Evolutionary conservation across 2,888 invertebrate genomes (phyloP).

Genomic region (Ptychoptera albimana): DNA sequence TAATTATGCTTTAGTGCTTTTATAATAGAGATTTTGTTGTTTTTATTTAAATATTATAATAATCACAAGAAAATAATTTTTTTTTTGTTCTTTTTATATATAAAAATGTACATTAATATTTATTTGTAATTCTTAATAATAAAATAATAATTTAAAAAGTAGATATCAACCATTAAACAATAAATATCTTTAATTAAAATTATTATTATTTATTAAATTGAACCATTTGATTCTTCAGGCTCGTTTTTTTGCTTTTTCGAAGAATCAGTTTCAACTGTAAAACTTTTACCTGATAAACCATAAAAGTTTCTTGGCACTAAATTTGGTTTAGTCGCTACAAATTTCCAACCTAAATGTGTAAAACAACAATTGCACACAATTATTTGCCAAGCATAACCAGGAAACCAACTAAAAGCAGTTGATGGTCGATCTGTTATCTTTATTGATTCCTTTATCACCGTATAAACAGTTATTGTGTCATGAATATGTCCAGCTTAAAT

Average conservation of each 20-base stretch:
- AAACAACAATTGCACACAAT: slow-evolving; percentile 49
- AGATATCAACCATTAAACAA: background rate
- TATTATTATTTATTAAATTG: background rate
- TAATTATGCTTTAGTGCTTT: no score
- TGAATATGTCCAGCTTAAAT: slow-evolving; percentile 50
- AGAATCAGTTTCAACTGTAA: slow-evolving; percentile 20
- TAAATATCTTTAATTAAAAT: background rate
- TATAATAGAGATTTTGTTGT: background rate
- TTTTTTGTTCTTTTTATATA: background rate
- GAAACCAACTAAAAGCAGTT: slow-evolving; percentile 71
- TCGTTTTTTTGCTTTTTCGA: no score
- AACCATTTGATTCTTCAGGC: no score
- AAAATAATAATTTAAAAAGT: background rate
- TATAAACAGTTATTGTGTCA: slow-evolving; percentile 57
- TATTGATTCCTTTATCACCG: slow-evolving; percentile 32
- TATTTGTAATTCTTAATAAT: no score
- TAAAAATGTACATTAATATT: no score
- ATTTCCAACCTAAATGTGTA: slow-evolving; percentile 66
- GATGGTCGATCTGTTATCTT: slow-evolving; percentile 39
- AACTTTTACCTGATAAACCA: slow-evolving; percentile 46
- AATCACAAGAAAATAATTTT: background rate
- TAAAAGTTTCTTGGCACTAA: slow-evolving; percentile 52
- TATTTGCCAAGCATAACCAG: slow-evolving; percentile 72
- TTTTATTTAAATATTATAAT: background rate
- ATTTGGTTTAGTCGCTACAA: slow-evolving; percentile 43